These are phyloP conservation scores for Helobdella robusta DNA, from an alignment of 2,888 invertebrate species.

Conservation along the genomic window DNA sequence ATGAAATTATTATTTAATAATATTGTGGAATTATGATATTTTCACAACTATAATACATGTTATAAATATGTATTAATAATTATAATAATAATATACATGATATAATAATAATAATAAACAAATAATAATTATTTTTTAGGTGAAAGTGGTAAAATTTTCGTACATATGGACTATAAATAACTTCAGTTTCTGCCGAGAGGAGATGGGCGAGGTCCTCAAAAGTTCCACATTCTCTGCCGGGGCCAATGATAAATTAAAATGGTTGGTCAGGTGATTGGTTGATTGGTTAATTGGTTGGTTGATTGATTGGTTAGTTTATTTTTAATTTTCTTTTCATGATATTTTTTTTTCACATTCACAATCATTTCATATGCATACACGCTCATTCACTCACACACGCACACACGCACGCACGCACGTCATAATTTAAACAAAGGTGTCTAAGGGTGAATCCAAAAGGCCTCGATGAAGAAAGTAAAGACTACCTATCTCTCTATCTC, in stretches of 20 bases:
- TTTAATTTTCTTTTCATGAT: too few relatives aligned
- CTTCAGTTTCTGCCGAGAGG: conserved; percentile 99
- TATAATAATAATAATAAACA: too few relatives aligned
- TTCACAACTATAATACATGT: not conserved
- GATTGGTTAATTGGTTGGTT: not conserved
- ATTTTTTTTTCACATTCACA: too few relatives aligned
- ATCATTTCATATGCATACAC: too few relatives aligned
- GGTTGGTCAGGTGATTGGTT: conserved; percentile 54
- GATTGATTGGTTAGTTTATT: too few relatives aligned
- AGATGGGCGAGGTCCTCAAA: conserved; percentile 99
- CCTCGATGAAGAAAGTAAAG: conserved; percentile 98
- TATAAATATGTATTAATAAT: not conserved
- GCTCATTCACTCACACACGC: too few relatives aligned
- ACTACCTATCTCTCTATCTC: conserved; percentile 95
- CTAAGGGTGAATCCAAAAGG: conserved; percentile 98
- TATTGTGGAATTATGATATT: not conserved
- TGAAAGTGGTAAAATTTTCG: conserved; percentile 99
- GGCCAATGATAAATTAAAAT: conserved; percentile 98
- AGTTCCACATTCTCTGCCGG: conserved; percentile 98
- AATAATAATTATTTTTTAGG: too few relatives aligned
- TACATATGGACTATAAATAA: conserved; percentile 99
- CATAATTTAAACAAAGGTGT: too few relatives aligned
- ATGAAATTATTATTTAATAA: too few relatives aligned
- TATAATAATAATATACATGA: too few relatives aligned
- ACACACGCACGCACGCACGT: too few relatives aligned